Conservation (phyloP, 2,888 invertebrate genomes). For the Hymenopus coronatus region DNA sequence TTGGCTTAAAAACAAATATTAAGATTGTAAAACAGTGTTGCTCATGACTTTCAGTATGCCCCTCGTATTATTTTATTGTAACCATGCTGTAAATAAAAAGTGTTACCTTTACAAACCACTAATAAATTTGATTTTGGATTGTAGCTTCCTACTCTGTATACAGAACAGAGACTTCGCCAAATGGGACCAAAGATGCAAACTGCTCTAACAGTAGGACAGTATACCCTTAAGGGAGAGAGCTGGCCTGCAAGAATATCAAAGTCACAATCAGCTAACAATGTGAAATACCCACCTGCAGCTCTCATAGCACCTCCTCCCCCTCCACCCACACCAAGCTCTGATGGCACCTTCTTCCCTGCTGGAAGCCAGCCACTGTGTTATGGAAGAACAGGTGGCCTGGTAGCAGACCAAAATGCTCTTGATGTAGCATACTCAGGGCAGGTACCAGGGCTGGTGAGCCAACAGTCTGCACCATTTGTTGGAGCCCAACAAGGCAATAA, state of each 20-base stretch:
- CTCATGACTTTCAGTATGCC: too few relatives aligned
- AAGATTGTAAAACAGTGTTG: too few relatives aligned
- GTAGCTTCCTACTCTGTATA: conserved; percentile 22
- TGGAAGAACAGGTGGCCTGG: background rate
- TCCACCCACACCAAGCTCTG: background rate
- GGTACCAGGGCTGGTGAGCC: conserved; percentile 6
- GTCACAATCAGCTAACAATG: conserved; percentile 24
- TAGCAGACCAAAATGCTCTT: background rate
- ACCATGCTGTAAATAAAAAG: background rate
- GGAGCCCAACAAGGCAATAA: background rate
- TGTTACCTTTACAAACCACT: background rate
- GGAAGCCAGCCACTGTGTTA: background rate
- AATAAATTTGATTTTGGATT: background rate
- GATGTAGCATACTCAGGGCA: conserved; percentile 13
- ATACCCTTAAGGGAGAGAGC: background rate
- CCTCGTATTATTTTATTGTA: too few relatives aligned
- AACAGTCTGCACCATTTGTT: background rate
- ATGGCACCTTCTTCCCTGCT: background rate
- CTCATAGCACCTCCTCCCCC: conserved; percentile 22
- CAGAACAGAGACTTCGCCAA: background rate
- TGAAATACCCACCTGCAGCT: conserved; percentile 14
- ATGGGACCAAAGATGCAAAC: background rate
- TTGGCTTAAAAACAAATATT: too few relatives aligned
- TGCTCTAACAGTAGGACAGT: background rate
- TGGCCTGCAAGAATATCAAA: background rate